Percentiles rank a stretch among this genome's conserved stretches.
These are phyloP conservation scores for Artibeus lituratus DNA, from an alignment of 2,797 vertebrate genomes.

Conservation along the genomic window DNA sequence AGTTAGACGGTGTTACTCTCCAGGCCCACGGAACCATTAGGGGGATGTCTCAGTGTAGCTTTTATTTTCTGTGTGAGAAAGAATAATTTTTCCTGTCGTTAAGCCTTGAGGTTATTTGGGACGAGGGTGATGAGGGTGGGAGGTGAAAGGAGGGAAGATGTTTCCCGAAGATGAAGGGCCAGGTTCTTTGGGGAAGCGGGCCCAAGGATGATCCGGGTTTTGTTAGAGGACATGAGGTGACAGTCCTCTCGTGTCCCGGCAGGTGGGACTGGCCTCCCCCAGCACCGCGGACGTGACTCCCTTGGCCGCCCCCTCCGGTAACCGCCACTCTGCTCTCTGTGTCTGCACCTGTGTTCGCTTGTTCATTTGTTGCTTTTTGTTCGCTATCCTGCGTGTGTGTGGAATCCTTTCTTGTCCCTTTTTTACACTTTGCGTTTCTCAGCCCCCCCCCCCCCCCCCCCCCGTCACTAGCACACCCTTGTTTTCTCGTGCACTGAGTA, in stretches of 20 bases:
- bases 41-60: neutral
- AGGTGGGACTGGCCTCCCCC: neutral
- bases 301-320: neutral
- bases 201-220: neutral
- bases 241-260: fast-evolving
- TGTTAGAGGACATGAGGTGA: neutral
- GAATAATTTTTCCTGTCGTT: neutral
- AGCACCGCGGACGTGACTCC: neutral
- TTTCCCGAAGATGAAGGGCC: neutral
- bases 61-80: neutral
- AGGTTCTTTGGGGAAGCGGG: fast-evolving
- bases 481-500: neutral
- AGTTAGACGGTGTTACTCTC: fast-evolving
- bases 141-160: neutral
- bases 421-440: neutral
- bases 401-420: neutral
- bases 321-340: neutral
- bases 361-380: too few species aligned
- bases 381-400: neutral
- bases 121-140: too few species aligned
- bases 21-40: fast-evolving
- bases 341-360: fast-evolving
- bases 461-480: fast-evolving
- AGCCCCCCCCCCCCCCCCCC: fast-evolving
- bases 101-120: neutral